These are phyloP conservation scores for Sebastes taczanowskii DNA, from an alignment of 2,797 vertebrate genomes.

Conservation along the genomic window DNA sequence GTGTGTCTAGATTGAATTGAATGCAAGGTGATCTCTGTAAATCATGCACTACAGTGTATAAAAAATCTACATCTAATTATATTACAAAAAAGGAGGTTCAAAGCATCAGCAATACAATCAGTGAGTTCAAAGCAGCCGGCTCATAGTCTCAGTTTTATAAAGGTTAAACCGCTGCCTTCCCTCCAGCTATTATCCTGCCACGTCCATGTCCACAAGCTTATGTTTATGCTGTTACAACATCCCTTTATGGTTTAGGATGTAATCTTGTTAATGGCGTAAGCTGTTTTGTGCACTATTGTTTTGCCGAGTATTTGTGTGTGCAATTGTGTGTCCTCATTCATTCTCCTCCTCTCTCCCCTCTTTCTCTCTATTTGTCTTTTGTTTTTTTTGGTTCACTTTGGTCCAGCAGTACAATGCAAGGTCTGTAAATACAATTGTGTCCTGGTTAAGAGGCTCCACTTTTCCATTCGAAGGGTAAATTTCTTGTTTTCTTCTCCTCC, in stretches of 20 bases:
- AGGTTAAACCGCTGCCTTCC: slow-evolving; percentile 69
- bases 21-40: slow-evolving; percentile 56
- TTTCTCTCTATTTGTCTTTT: background rate
- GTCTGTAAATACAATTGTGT: slow-evolving; percentile 64
- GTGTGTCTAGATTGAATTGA: slow-evolving; percentile 26
- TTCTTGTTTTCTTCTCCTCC: slow-evolving; percentile 52
- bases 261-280: slow-evolving; percentile 81
- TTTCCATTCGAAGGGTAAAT: slow-evolving; percentile 41
- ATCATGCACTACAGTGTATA: slow-evolving; percentile 20
- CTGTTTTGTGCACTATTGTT: slow-evolving; percentile 63
- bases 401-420: slow-evolving; percentile 38
- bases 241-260: slow-evolving; percentile 73
- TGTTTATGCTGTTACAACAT: slow-evolving; percentile 74
- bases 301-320: slow-evolving; percentile 41
- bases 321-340: slow-evolving; percentile 15
- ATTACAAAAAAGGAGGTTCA: slow-evolving; percentile 5
- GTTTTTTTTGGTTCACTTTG: slow-evolving; percentile 1
- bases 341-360: background rate
- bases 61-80: slow-evolving; percentile 30
- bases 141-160: slow-evolving; percentile 62
- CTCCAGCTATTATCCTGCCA: slow-evolving; percentile 65
- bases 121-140: slow-evolving; percentile 55
- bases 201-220: slow-evolving; percentile 68
- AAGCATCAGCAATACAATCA: slow-evolving; percentile 24
- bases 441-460: slow-evolving; percentile 48